phyloP scores from a whole-genome alignment of 2,797 vertebrate species.

The Anguilla marmorata region DNA sequence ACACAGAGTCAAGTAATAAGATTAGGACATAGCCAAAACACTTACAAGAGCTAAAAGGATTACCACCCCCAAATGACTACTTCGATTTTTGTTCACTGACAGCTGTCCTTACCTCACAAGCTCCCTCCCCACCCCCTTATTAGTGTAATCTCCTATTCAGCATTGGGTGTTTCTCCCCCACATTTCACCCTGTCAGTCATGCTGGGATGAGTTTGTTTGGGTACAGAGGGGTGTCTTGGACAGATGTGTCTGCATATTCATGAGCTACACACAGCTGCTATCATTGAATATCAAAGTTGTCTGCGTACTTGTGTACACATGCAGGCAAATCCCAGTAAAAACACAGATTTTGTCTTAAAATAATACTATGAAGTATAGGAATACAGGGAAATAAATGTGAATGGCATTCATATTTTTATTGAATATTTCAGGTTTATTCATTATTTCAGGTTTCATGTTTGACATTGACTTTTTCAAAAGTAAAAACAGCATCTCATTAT shows the following conservation, averaged over 20 bases:
- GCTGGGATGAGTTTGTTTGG: not conserved
- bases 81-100: not conserved
- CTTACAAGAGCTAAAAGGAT: constrained; percentile 33
- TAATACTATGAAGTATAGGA: not conserved
- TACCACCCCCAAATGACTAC: not conserved
- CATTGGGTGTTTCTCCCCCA: not conserved
- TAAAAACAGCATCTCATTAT: not conserved
- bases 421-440: not conserved
- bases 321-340: constrained; percentile 1
- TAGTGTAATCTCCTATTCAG: constrained; percentile 6
- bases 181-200: not conserved
- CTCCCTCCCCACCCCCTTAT: not conserved
- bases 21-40: constrained; percentile 27
- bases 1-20: constrained; percentile 29
- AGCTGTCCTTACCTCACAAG: not conserved
- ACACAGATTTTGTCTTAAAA: not conserved
- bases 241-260: constrained; percentile 33
- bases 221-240: constrained; percentile 19
- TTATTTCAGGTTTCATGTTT: not conserved
- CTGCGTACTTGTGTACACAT: not conserved
- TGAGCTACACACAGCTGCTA: constrained; percentile 20
- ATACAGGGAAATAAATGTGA: not conserved
- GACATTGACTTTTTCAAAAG: not conserved
- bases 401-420: not conserved
- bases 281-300: not conserved